Percentiles rank a stretch among this genome's conserved stretches.
These are phyloP conservation scores for Prolemur simus DNA, from an alignment of 2,113 vertebrate genomes.

Conservation along the genomic window DNA sequence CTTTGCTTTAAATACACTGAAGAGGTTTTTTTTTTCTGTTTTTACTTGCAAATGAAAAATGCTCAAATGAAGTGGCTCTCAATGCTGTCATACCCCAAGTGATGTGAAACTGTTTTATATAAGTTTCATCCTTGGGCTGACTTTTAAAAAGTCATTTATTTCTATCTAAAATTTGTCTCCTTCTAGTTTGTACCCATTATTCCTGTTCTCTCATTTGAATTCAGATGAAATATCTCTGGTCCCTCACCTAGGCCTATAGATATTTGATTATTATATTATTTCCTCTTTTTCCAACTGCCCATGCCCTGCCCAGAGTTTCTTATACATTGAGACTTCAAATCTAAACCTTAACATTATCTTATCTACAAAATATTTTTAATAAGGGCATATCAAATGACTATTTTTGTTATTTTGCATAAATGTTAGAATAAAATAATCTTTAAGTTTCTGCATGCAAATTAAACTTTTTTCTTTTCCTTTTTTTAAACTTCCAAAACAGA, in stretches of 20 bases:
- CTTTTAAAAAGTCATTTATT: background rate
- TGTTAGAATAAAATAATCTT: conserved; percentile 17
- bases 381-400: background rate
- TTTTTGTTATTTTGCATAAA: background rate
- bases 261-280: background rate
- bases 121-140: background rate
- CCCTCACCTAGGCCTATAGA: fast-evolving
- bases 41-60: background rate
- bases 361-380: background rate
- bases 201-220: background rate
- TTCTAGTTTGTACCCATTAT: too few species aligned
- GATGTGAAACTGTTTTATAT: background rate
- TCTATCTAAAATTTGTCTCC: background rate
- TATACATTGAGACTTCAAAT: background rate
- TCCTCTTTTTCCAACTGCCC: background rate
- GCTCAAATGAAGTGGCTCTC: background rate
- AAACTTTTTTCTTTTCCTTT: background rate
- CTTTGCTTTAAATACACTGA: background rate
- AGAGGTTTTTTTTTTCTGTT: background rate
- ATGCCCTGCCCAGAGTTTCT: background rate
- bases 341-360: background rate
- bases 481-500: background rate
- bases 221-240: background rate
- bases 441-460: background rate
- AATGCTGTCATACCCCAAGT: background rate